A percentile compares a stretch with the other conserved stretches of the same genome.
These are phyloP conservation scores for Peribatodes rhomboidaria DNA, from an alignment of 2,888 invertebrate species.

Conservation along the genomic window DNA sequence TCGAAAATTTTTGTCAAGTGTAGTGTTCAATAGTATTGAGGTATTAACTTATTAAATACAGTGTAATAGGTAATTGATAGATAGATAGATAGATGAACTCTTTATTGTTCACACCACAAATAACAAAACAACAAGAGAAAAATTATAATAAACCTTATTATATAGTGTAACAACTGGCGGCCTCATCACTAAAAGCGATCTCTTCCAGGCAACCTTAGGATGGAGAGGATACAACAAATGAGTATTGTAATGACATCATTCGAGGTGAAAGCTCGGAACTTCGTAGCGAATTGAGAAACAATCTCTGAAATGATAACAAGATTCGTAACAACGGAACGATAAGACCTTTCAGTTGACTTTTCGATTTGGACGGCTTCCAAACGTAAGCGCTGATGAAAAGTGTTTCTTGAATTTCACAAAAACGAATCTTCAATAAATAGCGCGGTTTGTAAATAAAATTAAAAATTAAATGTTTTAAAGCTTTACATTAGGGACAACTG, in stretches of 20 bases:
- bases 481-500: background rate
- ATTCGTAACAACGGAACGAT: conserved; percentile 23
- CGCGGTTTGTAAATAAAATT: background rate
- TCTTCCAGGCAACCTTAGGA: no score
- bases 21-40: no score
- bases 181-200: no score
- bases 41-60: no score
- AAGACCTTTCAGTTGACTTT: conserved; percentile 17
- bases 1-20: no score
- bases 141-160: no score
- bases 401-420: conserved; percentile 5
- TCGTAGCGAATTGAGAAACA: conserved; percentile 13
- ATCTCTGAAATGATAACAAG: conserved; percentile 30
- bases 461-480: conserved; percentile 17
- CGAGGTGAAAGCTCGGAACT: conserved; percentile 6
- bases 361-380: conserved; percentile 26
- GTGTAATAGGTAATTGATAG: no score
- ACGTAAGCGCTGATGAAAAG: conserved; percentile 12
- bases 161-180: no score
- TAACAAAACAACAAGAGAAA: no score
- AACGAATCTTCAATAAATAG: conserved; percentile 7
- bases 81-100: no score
- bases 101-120: no score
- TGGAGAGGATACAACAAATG: no score
- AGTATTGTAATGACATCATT: conserved; percentile 9